Percentiles rank a stretch among this genome's conserved stretches.
phyloP scores from a whole-genome alignment of 2,113 vertebrate genomes.

The Corythornis vintsioides region DNA sequence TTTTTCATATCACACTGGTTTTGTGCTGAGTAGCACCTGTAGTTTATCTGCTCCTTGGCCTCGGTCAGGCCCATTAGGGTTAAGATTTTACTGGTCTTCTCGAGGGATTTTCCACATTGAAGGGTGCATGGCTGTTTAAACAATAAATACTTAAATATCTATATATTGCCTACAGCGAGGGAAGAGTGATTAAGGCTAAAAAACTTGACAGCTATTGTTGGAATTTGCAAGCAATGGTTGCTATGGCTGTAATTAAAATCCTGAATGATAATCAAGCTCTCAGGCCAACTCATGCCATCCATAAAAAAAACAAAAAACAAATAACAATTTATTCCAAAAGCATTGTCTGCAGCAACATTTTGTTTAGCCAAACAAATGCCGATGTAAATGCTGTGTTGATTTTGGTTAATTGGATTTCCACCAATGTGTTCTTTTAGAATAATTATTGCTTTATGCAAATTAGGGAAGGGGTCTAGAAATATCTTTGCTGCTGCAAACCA shows the following conservation, averaged over 20 bases:
- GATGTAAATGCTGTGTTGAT: constrained; percentile 33
- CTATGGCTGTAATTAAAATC: constrained; percentile 22
- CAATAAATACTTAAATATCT: neutral
- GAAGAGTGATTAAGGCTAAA: neutral
- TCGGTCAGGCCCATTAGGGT: neutral
- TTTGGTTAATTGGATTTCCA: constrained; percentile 40
- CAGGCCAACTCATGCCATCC: neutral
- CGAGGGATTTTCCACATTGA: neutral
- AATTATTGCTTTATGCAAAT: constrained; percentile 37
- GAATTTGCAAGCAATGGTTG: neutral
- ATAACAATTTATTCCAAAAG: constrained; percentile 2
- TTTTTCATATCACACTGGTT: neutral
- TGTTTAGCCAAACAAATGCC: constrained; percentile 37
- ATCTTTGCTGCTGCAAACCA: neutral
- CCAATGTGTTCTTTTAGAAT: constrained; percentile 15
- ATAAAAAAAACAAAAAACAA: neutral
- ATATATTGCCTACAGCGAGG: neutral
- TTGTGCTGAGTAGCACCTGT: neutral
- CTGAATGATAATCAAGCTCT: constrained; percentile 29
- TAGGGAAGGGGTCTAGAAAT: neutral
- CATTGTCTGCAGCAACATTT: constrained; percentile 15
- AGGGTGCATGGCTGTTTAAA: neutral
- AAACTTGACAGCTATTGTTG: neutral
- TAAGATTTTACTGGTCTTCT: neutral
- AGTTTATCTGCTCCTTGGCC: neutral